A percentile compares a stretch with the other conserved stretches of the same genome.
Evolutionary conservation across 35 echinoderm and acorn worm genomes (phyloP).

Genomic region (Stichopus chloronotus): DNA sequence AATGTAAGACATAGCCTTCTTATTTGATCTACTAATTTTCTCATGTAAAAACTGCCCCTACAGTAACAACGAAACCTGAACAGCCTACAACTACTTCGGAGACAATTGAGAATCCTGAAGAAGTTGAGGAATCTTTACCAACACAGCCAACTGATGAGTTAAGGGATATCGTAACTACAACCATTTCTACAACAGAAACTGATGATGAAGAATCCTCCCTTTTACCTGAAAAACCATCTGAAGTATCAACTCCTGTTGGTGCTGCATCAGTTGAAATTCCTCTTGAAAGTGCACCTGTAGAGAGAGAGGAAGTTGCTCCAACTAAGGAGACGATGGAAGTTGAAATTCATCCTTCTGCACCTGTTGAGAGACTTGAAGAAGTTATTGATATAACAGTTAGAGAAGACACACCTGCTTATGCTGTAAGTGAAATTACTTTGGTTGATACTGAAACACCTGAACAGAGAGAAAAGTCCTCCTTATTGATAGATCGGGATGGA

Average conservation of each 20-base stretch:
- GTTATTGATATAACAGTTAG: slow-evolving; percentile 8
- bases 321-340: slow-evolving; percentile 37
- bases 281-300: slow-evolving; percentile 20
- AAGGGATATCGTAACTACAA: slow-evolving; percentile 19
- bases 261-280: slow-evolving; percentile 47
- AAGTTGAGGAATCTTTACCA: slow-evolving; percentile 21
- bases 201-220: neutral
- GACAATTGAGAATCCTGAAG: slow-evolving; percentile 2
- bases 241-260: slow-evolving; percentile 17
- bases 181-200: slow-evolving; percentile 59
- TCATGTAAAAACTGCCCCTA: slow-evolving; percentile 41
- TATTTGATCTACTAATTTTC: slow-evolving; percentile 45
- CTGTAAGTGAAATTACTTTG: slow-evolving; percentile 22
- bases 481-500: slow-evolving; percentile 41
- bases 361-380: neutral
- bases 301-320: slow-evolving; percentile 24
- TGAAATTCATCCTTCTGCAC: slow-evolving; percentile 19
- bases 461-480: neutral
- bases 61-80: neutral
- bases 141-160: slow-evolving; percentile 15
- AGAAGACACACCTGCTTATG: neutral
- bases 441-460: neutral
- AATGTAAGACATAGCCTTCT: too few relatives aligned
- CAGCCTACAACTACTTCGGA: slow-evolving; percentile 18
- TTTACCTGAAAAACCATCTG: slow-evolving; percentile 29